These are phyloP conservation scores for Pachymerium ferrugineum DNA, from an alignment of 2,888 invertebrate genomes.

Conservation along the genomic window DNA sequence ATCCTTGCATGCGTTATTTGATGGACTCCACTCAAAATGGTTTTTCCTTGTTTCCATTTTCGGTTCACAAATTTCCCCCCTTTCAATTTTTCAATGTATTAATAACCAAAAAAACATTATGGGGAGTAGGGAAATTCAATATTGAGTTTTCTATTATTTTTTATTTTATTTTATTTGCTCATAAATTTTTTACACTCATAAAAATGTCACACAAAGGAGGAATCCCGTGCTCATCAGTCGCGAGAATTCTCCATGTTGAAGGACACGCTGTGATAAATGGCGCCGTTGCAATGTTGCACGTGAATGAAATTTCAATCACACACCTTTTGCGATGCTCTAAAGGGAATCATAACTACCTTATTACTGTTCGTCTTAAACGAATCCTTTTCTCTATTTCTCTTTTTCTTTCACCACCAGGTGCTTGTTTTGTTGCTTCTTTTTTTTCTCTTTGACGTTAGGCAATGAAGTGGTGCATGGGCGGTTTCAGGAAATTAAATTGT, in stretches of 20 bases:
- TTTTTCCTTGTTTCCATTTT: too few relatives aligned
- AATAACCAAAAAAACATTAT: too few relatives aligned
- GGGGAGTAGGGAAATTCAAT: too few relatives aligned
- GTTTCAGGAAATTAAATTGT: constrained; percentile 18
- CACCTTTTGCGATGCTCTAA: background rate
- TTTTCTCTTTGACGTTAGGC: background rate
- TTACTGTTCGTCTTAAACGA: constrained; percentile 7
- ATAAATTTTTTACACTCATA: background rate
- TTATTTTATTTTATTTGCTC: too few relatives aligned
- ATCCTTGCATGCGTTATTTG: too few relatives aligned
- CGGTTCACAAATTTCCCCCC: too few relatives aligned
- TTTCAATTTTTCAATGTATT: too few relatives aligned
- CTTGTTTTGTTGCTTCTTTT: background rate
- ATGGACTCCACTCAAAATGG: too few relatives aligned
- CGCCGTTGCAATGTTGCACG: background rate
- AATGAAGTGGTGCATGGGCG: constrained; percentile 6
- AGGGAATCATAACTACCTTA: constrained; percentile 18
- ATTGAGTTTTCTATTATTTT: background rate
- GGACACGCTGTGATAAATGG: constrained; percentile 11
- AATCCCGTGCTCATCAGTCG: background rate
- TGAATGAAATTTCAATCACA: constrained; percentile 10
- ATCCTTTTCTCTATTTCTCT: background rate
- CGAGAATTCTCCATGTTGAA: background rate
- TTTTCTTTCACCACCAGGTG: background rate
- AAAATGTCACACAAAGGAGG: background rate